Percentiles rank a stretch among this genome's conserved stretches.
Evolutionary conservation across 2,797 vertebrate genomes (phyloP).

Genomic region (Botia almorhae): DNA sequence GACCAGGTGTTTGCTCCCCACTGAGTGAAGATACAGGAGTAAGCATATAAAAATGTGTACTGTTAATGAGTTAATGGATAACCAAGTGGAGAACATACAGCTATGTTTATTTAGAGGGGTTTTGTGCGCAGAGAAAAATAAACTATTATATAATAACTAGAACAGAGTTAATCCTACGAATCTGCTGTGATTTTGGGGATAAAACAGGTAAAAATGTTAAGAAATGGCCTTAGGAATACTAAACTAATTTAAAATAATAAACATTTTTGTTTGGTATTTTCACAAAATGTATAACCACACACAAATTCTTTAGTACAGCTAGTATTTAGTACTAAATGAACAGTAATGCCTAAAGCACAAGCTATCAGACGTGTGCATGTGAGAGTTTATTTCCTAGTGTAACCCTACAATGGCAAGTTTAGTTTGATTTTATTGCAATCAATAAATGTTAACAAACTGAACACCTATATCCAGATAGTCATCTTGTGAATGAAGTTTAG

Average conservation of each 20-base stretch:
- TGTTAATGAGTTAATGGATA: background rate
- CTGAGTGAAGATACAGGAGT: background rate
- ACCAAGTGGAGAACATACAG: background rate
- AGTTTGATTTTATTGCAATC: conserved; percentile 17
- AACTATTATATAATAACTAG: background rate
- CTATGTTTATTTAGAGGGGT: background rate
- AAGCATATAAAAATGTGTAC: background rate
- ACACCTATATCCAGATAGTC: background rate
- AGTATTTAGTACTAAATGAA: background rate
- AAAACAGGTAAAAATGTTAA: too few species aligned
- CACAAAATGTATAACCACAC: background rate
- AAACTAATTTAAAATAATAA: too few species aligned
- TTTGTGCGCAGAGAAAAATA: background rate
- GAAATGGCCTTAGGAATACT: too few species aligned
- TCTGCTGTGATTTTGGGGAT: too few species aligned
- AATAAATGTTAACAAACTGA: background rate
- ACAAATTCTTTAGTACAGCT: background rate
- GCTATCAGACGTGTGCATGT: background rate
- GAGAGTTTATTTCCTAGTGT: background rate
- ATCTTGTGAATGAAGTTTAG: background rate
- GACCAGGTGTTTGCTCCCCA: conserved; percentile 5
- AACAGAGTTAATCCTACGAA: too few species aligned
- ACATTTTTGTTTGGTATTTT: background rate
- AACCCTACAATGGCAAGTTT: background rate
- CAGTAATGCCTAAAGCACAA: background rate